Evolutionary conservation across 2,888 invertebrate genomes (phyloP), one percentile per base, ranked within the genome.

Genomic region (Galerucella pusilla): DNA sequence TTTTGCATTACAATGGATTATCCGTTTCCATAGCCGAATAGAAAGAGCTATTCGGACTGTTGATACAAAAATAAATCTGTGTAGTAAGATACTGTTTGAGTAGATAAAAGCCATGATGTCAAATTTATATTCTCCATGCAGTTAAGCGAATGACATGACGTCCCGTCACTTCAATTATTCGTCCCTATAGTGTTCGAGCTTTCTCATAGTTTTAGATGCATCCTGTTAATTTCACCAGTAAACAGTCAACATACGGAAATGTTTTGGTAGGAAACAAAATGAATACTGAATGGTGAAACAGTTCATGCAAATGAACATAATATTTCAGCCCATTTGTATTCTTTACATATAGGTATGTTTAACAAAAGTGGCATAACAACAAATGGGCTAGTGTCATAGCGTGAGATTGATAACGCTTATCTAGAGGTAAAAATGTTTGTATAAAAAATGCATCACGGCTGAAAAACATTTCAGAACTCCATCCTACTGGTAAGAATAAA

Each of bases 1-100:
- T 67, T 67, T 49, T 54, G 67, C 25, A 54, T 67, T 16, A 35
- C 67, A 25, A 54, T 67, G 35, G 28, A 67, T 52, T 54, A 54
- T 67, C 25, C 67, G 14, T 14, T 28, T 25, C 20, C 59, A 65
- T 57, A 10, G 64, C 42, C 60, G 49, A 60, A 20, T 45, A 20
- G 49, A 65, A 65, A 67, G 67, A 52, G 66, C 12, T 20, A 25
- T 25, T 52, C 25, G 11, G 5, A 54, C 28, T 35, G 9, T 67
- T 67, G 54, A 67, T 54, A 20, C 67, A 67, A 67, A 45, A 35
- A 4, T 12, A 42, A 2, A 63, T 42, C 28, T 63, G 64, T 42
- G 2, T 42, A 14, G 16, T 64, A n/a, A 61, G 14, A 64, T 60
- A 28, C 60, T 25, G 60, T 60, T 60, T 5, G 60, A 60, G 9